phyloP scores from a whole-genome alignment of 2,888 invertebrate genomes.

The Thera britannica region DNA sequence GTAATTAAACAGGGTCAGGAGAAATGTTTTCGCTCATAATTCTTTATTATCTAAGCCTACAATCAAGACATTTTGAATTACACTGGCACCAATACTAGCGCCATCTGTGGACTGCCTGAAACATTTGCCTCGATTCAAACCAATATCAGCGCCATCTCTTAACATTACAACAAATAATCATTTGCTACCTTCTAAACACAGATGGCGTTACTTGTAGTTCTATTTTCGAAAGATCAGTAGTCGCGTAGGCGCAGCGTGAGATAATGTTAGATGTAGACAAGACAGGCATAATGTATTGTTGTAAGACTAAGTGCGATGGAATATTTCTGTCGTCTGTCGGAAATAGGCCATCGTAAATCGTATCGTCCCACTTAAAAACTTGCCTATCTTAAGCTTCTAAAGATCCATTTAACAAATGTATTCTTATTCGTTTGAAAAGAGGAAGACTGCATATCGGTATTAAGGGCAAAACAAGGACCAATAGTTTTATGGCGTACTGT shows the following conservation, averaged over 20 bases:
- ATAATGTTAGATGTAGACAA: conserved; percentile 1
- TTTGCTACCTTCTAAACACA: conserved; percentile 2
- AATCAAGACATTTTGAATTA: too few species aligned
- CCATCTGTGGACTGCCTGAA: conserved; percentile 12
- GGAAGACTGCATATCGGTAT: too few species aligned
- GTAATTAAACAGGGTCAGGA: too few species aligned
- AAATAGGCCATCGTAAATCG: conserved; percentile 46
- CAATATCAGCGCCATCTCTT: conserved; percentile 21
- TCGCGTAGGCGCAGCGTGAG: conserved; percentile 14
- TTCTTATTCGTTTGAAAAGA: too few species aligned
- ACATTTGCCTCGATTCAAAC: conserved; percentile 2
- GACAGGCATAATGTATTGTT: conserved; percentile 5
- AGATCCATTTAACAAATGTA: too few species aligned
- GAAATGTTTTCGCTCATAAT: too few species aligned
- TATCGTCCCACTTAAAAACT: conserved; percentile 2
- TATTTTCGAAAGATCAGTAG: conserved; percentile 6
- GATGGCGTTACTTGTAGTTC: conserved; percentile 29
- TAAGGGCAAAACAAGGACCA: too few species aligned
- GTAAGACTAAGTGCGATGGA: background rate
- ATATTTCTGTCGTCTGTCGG: conserved; percentile 36
- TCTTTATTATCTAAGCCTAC: too few species aligned
- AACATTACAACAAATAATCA: background rate
- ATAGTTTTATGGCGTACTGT: too few species aligned
- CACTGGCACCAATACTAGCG: background rate
- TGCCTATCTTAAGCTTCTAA: background rate